A percentile compares a stretch with the other conserved stretches of the same genome.
Evolutionary conservation across 2,113 vertebrate species (phyloP).

Genomic region (Amazona guildingii): DNA sequence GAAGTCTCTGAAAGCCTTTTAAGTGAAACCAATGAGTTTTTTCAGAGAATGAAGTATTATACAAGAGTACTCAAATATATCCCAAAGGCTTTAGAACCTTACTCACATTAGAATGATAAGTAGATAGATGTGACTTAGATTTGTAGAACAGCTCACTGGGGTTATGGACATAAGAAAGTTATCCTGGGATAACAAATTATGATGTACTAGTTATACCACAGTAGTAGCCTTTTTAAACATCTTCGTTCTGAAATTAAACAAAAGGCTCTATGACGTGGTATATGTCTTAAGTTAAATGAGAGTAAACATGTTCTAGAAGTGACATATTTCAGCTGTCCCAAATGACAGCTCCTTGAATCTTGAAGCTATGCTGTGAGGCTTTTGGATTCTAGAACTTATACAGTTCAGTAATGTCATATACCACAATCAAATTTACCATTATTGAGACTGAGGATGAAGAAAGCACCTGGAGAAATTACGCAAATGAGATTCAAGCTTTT

Average conservation of each 20-base stretch:
- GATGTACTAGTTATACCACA: background rate
- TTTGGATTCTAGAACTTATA: background rate
- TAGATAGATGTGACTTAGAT: background rate
- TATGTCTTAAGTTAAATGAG: background rate
- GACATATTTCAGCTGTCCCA: background rate
- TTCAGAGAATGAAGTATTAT: slow-evolving; percentile 39
- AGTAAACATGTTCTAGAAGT: background rate
- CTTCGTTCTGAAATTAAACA: background rate
- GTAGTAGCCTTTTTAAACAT: background rate
- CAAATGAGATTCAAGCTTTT: background rate
- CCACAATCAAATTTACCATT: background rate
- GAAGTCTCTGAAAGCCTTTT: slow-evolving; percentile 53
- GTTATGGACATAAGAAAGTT: background rate
- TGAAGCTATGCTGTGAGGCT: background rate
- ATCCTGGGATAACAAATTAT: background rate
- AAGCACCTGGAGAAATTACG: background rate
- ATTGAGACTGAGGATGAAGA: background rate
- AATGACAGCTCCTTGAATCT: background rate
- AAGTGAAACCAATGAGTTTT: slow-evolving; percentile 51
- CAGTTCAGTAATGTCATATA: background rate
- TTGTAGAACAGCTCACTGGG: background rate
- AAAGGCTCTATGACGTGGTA: accelerated
- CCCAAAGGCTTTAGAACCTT: slow-evolving; percentile 14
- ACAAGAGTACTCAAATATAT: slow-evolving; percentile 11
- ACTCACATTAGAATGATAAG: background rate